These are phyloP conservation scores for Gobiocypris rarus DNA, from an alignment of 2,113 vertebrate species.

Conservation along the genomic window DNA sequence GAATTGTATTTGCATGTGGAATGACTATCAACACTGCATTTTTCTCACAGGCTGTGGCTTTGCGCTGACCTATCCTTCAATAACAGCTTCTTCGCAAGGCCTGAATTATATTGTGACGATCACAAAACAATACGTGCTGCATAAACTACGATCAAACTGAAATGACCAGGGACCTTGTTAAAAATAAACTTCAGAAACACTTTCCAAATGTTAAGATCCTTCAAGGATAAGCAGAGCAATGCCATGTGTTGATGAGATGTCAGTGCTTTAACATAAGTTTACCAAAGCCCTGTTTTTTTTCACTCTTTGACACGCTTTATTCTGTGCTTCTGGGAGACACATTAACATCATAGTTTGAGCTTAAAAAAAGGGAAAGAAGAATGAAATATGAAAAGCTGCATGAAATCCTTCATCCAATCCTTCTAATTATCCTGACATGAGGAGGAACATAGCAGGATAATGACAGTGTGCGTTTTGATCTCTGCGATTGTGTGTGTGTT, in stretches of 20 bases:
- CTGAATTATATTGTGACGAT: not conserved
- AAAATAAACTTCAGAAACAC: not conserved
- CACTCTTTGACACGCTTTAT: conserved; percentile 13
- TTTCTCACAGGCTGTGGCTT: not conserved
- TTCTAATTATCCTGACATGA: conserved; percentile 51
- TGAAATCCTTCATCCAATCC: conserved; percentile 46
- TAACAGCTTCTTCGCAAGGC: not conserved
- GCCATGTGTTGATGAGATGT: conserved; percentile 1
- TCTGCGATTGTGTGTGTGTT: conserved; percentile 14
- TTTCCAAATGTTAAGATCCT: not conserved
- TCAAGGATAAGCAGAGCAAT: not conserved
- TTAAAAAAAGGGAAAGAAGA: conserved; percentile 17
- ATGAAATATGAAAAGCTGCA: conserved; percentile 31
- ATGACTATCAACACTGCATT: not conserved
- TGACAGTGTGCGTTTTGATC: conserved; percentile 41
- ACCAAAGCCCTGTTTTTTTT: not conserved
- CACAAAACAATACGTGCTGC: not conserved
- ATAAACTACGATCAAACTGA: not conserved
- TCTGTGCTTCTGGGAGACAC: conserved; percentile 41
- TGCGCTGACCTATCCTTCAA: not conserved
- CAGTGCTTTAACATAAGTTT: not conserved
- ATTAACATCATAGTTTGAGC: conserved; percentile 30
- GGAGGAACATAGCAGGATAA: conserved; percentile 30
- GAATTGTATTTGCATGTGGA: not conserved
- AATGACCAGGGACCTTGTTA: conserved; percentile 7